A percentile compares a stretch with the other conserved stretches of the same genome.
These are phyloP conservation scores for Sitophilus oryzae DNA, from an alignment of 1,140 invertebrate species.

Conservation along the genomic window DNA sequence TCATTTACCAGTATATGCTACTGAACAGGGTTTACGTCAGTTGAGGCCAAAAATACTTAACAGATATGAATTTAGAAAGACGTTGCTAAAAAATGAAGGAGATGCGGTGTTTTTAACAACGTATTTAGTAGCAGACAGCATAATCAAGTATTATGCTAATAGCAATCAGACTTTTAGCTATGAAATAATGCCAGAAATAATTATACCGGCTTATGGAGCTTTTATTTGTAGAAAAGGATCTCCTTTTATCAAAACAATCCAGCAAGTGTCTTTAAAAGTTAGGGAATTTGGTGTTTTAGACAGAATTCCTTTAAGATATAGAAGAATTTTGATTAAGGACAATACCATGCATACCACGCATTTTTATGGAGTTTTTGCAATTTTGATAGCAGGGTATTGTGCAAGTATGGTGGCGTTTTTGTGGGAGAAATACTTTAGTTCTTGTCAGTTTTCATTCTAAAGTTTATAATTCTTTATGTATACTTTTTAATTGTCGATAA, in stretches of 20 bases:
- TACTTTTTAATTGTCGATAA: no score
- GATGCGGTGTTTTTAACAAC: neutral
- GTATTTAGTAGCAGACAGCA: neutral
- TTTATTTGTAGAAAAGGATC: neutral
- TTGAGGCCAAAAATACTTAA: neutral
- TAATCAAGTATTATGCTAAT: neutral
- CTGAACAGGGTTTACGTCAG: neutral
- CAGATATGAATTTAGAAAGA: neutral
- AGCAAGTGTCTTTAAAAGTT: neutral
- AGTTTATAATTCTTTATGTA: no score
- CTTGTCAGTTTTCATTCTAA: no score
- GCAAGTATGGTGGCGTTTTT: neutral
- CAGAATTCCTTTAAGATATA: neutral
- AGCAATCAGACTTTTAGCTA: neutral
- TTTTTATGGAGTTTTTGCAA: neutral
- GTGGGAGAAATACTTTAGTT: neutral
- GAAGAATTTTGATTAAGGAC: neutral
- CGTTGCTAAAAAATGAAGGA: neutral
- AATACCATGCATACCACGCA: neutral
- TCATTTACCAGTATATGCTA: neutral
- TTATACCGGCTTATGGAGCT: neutral
- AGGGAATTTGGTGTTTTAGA: neutral
- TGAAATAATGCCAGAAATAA: neutral
- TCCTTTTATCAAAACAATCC: neutral
- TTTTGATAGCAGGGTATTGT: neutral